Percentiles rank a stretch among this genome's conserved stretches.
Evolutionary conservation across 2,888 invertebrate species (phyloP).

Genomic region (Amphipoea lucens): DNA sequence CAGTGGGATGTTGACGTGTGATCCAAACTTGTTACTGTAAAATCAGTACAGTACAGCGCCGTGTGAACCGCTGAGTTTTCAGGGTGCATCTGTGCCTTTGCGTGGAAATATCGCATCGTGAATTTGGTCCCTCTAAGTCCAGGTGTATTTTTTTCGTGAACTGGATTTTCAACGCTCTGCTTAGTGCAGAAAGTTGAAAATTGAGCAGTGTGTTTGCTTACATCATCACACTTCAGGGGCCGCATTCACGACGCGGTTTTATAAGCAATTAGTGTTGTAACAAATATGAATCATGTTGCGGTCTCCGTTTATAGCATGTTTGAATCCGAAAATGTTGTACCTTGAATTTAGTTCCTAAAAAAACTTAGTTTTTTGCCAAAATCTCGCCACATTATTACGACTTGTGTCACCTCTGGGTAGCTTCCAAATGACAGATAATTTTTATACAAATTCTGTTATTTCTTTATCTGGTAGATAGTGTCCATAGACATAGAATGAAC

Average conservation of each 20-base stretch:
- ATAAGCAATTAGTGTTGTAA: background rate
- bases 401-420: background rate
- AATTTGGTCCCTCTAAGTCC: background rate
- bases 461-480: background rate
- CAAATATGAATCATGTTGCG: background rate
- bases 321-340: background rate
- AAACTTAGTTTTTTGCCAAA: conserved; percentile 5
- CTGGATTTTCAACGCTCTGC: background rate
- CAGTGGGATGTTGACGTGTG: background rate
- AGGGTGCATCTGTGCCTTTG: background rate
- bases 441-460: background rate
- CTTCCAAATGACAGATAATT: background rate
- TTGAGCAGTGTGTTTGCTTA: background rate
- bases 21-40: background rate
- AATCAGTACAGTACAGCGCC: background rate
- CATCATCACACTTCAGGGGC: background rate
- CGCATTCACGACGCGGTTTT: background rate
- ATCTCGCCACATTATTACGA: conserved; percentile 10
- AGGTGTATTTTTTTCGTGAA: background rate
- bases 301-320: background rate
- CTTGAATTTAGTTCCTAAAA: conserved; percentile 3
- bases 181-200: background rate
- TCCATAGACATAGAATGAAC: background rate
- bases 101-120: background rate
- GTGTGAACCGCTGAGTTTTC: background rate